Base-by-base conservation (phyloP, 92 coral and sea anemone genomes). In the Paragorgia papillata region DNA sequence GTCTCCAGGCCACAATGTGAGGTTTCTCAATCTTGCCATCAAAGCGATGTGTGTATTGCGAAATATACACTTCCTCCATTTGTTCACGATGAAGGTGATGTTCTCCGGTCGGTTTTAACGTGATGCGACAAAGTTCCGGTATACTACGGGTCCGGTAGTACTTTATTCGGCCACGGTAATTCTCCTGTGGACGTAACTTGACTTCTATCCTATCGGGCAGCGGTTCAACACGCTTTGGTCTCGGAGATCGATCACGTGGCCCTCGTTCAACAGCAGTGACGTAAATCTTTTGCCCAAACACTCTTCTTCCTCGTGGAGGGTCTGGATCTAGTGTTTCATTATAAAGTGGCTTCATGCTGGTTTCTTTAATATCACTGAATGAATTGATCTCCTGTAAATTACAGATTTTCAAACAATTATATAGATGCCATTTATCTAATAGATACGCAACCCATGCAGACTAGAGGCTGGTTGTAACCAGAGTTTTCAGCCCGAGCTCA, bases 61-160 rank as follows among this genome's bases (percentile, higher is more conserved):
- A 43, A 17, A 68, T 68, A 28, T 68, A 68, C 2, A 68, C 41
- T 49, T 68, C 75, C 32, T 68, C 73, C 73, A 66, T 66, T 13
- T 34, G 73, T 8, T 30, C 73, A 35, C 49, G 68, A 9, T 62
- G 44, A 1, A 10, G 68, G 51, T 44, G 26, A 31, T 44, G 21
- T 19, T 68, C 59, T 53, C 75, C 59, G 35, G 75, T 68, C 14
- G 75, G 75, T 22, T 9, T 68, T 1, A 68, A 53, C 58, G 75
- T 68, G 58, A 68, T 49, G 58, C 75, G 75, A 29, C 75, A 68
- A 25, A 68, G 53, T 68, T 68, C 75, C 75, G 75, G 75, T 37
- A 68, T 68, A 19, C 75, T 68, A 22, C 40, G 57, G 9, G 58
- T 51, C 75, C 75, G 75, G 59, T 44, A 27, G 22, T 44, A 68